A percentile compares a stretch with the other conserved stretches of the same genome.
phyloP scores from a whole-genome alignment of 2,797 vertebrate species.

The Calcarius lapponicus region DNA sequence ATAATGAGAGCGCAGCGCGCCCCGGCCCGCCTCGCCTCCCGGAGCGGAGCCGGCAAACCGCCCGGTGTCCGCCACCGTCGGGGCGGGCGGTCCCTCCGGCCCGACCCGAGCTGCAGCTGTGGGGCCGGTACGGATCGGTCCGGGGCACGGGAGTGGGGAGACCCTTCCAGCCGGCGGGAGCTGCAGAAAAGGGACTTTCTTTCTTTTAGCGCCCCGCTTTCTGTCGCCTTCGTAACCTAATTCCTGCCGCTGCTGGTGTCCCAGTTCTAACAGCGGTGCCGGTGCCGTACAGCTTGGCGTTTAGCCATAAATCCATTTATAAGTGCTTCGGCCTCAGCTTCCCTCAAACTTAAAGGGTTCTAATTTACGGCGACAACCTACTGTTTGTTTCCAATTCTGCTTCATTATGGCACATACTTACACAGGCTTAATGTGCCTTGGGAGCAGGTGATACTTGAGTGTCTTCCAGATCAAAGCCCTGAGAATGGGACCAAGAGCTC shows the following conservation, averaged over 20 bases:
- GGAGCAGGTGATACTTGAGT: not conserved
- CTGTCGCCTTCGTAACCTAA: not conserved
- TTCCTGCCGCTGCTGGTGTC: not conserved
- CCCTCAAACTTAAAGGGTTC: not conserved
- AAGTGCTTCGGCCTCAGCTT: not conserved
- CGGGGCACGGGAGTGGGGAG: not conserved
- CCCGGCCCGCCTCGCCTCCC: not conserved
- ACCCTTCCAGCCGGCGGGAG: not conserved
- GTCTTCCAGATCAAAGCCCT: not conserved
- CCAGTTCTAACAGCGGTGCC: not conserved
- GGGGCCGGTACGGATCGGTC: not conserved
- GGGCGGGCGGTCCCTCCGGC: not conserved
- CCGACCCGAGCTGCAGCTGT: rapidly evolving
- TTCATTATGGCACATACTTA: not conserved
- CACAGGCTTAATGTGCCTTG: not conserved
- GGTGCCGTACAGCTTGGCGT: not conserved
- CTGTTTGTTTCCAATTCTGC: not conserved
- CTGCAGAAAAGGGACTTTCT: not conserved
- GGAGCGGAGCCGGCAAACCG: not conserved
- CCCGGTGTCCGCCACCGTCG: not conserved
- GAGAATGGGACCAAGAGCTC: not conserved
- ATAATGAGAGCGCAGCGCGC: not conserved
- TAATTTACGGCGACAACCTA: not conserved
- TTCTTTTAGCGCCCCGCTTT: not conserved
- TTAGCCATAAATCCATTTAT: rapidly evolving